Conservation (phyloP, 2,113 vertebrate genomes). For the Gasterosteus aculeatus region DNA sequence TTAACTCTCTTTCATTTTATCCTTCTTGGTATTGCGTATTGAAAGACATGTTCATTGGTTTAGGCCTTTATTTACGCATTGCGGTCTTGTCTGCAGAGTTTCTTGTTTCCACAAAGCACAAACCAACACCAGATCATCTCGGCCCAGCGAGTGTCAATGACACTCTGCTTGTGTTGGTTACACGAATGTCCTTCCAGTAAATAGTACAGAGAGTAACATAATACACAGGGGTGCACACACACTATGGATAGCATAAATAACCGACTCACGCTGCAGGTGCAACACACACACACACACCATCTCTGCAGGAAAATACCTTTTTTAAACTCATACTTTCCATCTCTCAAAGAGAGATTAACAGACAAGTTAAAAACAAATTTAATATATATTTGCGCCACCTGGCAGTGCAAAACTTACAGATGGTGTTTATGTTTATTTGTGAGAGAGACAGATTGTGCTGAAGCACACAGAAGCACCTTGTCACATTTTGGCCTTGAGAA, state of each 20-base stretch:
- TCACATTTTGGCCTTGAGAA: not conserved
- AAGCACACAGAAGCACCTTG: not conserved
- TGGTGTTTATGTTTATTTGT: slow-evolving; percentile 20
- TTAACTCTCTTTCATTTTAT: not conserved
- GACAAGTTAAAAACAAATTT: slow-evolving; percentile 1
- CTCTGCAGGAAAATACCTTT: slow-evolving; percentile 11
- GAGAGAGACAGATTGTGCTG: not conserved
- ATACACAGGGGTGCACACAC: slow-evolving; percentile 10
- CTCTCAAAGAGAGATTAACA: slow-evolving; percentile 18
- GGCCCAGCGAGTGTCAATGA: slow-evolving; percentile 2
- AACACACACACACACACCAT: not conserved
- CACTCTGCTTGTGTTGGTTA: slow-evolving; percentile 18
- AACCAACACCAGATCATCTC: slow-evolving; percentile 5
- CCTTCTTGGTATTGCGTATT: not conserved
- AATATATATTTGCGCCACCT: slow-evolving; percentile 40
- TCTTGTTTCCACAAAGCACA: not conserved
- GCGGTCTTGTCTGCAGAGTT: not conserved
- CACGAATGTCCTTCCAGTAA: slow-evolving; percentile 36
- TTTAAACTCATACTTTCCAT: not conserved
- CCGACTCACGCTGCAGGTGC: slow-evolving; percentile 40
- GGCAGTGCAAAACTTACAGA: slow-evolving; percentile 37
- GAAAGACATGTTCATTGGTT: not conserved
- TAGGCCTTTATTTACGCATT: not conserved
- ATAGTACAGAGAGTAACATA: slow-evolving; percentile 34
- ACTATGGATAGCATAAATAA: slow-evolving; percentile 12